Evolutionary conservation across 2,113 vertebrate genomes (phyloP).

Genomic region (Callipepla californica): DNA sequence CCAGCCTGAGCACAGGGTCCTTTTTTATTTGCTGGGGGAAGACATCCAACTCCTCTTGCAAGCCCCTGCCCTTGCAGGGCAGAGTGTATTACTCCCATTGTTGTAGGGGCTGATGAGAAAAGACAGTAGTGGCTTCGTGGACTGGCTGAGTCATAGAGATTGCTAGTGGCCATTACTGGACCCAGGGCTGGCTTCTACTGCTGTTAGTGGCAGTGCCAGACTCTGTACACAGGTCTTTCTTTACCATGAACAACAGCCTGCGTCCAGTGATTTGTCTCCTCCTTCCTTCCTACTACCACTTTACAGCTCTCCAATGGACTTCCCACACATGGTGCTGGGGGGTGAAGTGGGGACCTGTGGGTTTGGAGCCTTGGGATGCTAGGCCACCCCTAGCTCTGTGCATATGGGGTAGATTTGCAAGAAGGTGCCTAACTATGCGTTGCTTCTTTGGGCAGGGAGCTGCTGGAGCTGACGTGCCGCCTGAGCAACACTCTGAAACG

Average conservation of each 20-base stretch:
- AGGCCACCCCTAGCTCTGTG: neutral
- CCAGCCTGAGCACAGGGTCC: neutral
- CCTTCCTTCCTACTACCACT: neutral
- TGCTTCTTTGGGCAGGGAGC: slow-evolving; percentile 71
- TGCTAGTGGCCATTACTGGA: neutral
- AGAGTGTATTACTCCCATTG: neutral
- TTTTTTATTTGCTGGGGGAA: neutral
- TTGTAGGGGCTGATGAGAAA: neutral
- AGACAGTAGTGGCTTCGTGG: neutral
- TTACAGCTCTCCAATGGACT: neutral
- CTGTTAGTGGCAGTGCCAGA: neutral
- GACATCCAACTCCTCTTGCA: neutral
- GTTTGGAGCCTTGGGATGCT: neutral
- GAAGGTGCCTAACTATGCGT: neutral
- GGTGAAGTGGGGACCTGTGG: neutral
- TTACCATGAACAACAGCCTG: accelerated
- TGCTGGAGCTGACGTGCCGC: slow-evolving; percentile 82
- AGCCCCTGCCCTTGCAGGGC: neutral
- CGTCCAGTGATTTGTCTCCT: neutral
- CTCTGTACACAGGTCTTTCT: neutral
- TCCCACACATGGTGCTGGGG: neutral
- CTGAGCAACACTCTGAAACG: slow-evolving; percentile 81
- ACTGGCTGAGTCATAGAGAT: neutral
- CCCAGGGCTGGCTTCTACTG: neutral
- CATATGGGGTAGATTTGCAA: accelerated